Evolutionary conservation across 2,113 vertebrate species (phyloP).

Genomic region (Calyptomena viridis): DNA sequence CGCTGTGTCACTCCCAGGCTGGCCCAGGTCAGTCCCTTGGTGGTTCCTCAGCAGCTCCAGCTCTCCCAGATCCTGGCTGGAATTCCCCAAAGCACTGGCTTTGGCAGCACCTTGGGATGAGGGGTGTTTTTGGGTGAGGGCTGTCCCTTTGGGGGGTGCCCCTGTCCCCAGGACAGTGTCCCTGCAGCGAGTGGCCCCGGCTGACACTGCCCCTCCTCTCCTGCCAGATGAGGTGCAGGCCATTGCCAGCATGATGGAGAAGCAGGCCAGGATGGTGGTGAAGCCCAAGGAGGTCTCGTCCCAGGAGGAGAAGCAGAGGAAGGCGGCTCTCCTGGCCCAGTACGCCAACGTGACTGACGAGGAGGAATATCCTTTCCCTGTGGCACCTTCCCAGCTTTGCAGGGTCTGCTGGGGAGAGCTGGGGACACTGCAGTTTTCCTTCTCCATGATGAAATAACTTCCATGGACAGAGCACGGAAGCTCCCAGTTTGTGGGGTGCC

Average conservation of each 20-base stretch:
- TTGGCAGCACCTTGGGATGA: background rate
- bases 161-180: background rate
- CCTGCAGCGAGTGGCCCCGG: background rate
- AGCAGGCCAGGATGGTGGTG: constrained; percentile 95
- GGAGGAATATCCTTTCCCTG: constrained; percentile 94
- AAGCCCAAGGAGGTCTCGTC: constrained; percentile 87
- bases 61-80: background rate
- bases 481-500: background rate
- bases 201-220: background rate
- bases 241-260: constrained; percentile 93
- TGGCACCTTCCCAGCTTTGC: fast-evolving
- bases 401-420: background rate
- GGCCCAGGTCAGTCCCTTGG: fast-evolving
- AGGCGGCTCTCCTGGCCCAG: constrained; percentile 92
- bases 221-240: constrained; percentile 87
- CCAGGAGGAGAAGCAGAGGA: constrained; percentile 85
- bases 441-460: background rate
- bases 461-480: background rate
- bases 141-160: fast-evolving
- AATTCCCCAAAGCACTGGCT: background rate
- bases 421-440: background rate
- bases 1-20: background rate
- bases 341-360: constrained; percentile 92
- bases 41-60: background rate
- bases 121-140: background rate